Evolutionary conservation across 1,140 invertebrate genomes (phyloP).

Genomic region (Tetraneura akinire): DNA sequence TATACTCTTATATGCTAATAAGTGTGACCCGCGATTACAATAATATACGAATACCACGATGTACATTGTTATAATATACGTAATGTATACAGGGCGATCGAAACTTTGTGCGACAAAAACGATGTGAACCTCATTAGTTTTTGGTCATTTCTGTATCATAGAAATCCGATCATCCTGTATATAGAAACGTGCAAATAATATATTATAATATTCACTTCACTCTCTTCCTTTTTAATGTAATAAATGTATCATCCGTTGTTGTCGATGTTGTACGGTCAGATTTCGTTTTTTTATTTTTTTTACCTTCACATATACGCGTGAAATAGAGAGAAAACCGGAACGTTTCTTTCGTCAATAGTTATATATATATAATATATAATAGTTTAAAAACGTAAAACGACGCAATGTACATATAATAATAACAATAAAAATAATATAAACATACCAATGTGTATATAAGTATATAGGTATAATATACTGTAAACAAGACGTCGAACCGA

Average conservation of each 20-base stretch:
- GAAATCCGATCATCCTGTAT: too few relatives aligned
- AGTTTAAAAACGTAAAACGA: background rate
- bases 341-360: constrained; percentile 24
- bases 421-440: background rate
- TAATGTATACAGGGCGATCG: too few relatives aligned
- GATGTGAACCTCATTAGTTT: too few relatives aligned
- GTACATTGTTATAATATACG: too few relatives aligned
- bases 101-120: too few relatives aligned
- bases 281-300: constrained; percentile 33
- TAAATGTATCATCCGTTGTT: background rate
- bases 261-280: background rate
- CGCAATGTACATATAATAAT: background rate
- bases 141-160: too few relatives aligned
- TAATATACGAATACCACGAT: background rate
- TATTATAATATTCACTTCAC: too few relatives aligned
- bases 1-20: too few relatives aligned
- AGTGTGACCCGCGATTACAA: background rate
- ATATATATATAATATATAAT: too few relatives aligned
- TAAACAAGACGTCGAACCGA: constrained; percentile 11
- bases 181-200: too few relatives aligned
- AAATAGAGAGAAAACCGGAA: constrained; percentile 25
- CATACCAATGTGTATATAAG: too few relatives aligned
- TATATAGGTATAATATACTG: background rate
- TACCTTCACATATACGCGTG: background rate
- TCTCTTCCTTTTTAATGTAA: too few relatives aligned